Evolutionary conservation across 2,797 vertebrate species (phyloP), one percentile per base, ranked within the genome.

Genomic region (Cheirogaleus major): DNA sequence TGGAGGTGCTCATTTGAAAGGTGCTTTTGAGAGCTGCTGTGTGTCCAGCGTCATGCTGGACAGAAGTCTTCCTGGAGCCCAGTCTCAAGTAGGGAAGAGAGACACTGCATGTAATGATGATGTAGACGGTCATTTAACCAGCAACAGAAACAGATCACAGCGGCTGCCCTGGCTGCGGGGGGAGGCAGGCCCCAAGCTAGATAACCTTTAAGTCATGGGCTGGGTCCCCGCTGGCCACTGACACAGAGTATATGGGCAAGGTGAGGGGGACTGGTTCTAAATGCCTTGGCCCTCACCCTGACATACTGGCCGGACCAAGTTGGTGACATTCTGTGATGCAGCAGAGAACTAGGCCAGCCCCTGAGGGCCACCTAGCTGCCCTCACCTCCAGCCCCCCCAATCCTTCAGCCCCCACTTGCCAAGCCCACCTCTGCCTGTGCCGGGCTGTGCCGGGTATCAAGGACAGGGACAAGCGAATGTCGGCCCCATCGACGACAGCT

Each of bases 381-480:
- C 45, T 12, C 17, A 48, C 50, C 22, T n/a, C 18, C 32, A 12
- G 25, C 30, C 63, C n/a, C 27, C 23, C 50, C 15, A 4, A 6
- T 22, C 50, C 43, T 45, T 45, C 5, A 32, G 35, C 20, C 18
- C 43, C 38, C 4, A 0, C 17, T 32, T 81, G 30, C 15, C 13
- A 45, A 38, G 70, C 70, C 48, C 14, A 38, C n/a, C 6, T 30
- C 59, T 1, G 15, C 63, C 22, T 0, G 0, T 0, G 13, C 41
- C 20, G 1, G 12, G 57, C 57, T 70, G 18, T 13, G 63, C 61
- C 5, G 7, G 55, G 1, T 10, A 41, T 20, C 27, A n/a, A 9
- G n/a, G 45, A 41, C 14, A 32, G 25, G 30, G 35, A 22, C 2
- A 1, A 55, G 38, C 81, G 11, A 7, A 6, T 0, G 0, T 11